These are phyloP conservation scores for Pseudois nayaur DNA, from an alignment of 2,113 vertebrate species.

Conservation along the genomic window DNA sequence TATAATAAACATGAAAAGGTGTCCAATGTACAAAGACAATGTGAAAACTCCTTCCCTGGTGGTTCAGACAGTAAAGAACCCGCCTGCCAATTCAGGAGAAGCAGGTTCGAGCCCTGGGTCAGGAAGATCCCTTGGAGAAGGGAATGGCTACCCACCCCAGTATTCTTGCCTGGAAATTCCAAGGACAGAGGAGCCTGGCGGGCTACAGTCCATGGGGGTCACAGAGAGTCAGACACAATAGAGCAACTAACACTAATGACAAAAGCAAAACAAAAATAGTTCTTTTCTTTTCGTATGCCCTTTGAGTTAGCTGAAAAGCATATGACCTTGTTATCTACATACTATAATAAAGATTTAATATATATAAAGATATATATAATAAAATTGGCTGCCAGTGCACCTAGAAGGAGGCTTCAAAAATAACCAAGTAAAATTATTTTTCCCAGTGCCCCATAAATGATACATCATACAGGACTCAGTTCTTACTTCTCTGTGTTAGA, in stretches of 20 bases:
- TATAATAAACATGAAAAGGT: conserved; percentile 76
- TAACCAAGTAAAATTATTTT: conserved; percentile 71
- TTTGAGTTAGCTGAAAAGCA: conserved; percentile 67
- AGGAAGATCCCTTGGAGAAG: background rate
- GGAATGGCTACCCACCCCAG: background rate
- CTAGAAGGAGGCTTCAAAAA: conserved; percentile 74
- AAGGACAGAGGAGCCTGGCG: background rate
- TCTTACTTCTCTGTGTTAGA: conserved; percentile 62
- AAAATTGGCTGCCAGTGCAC: conserved; percentile 67
- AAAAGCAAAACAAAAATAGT: conserved; percentile 75
- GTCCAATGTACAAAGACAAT: conserved; percentile 73
- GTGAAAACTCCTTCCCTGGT: conserved; percentile 62
- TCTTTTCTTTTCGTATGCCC: conserved; percentile 62
- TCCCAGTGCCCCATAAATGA: conserved; percentile 59
- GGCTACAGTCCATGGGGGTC: background rate
- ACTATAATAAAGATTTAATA: conserved; percentile 63
- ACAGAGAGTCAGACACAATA: background rate
- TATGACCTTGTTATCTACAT: conserved; percentile 68
- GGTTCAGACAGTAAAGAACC: background rate
- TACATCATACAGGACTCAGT: conserved; percentile 59
- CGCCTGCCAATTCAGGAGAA: background rate
- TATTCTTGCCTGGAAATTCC: background rate
- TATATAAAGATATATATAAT: background rate
- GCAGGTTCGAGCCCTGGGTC: background rate
- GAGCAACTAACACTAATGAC: conserved; percentile 52